These are phyloP conservation scores for Eublepharis macularius DNA, from an alignment of 2,113 vertebrate genomes.

Conservation along the genomic window DNA sequence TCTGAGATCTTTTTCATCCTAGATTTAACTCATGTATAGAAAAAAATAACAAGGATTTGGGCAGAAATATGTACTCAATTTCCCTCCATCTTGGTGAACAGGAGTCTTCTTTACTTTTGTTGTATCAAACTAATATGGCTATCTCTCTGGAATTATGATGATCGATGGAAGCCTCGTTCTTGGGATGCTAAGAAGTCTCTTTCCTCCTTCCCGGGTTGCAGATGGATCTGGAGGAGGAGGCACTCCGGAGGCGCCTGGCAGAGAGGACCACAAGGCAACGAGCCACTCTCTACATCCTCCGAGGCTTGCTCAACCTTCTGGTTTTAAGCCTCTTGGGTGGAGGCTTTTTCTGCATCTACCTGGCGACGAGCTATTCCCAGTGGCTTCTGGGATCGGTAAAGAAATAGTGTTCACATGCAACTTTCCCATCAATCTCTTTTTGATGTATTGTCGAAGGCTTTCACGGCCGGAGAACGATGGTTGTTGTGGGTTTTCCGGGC, in stretches of 20 bases:
- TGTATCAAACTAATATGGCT: too few species aligned
- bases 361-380: conserved; percentile 55
- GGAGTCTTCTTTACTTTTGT: too few species aligned
- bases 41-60: not conserved
- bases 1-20: not conserved
- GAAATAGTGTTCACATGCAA: not conserved
- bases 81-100: too few species aligned
- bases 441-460: too few species aligned
- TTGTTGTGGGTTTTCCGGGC: too few species aligned
- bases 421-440: too few species aligned
- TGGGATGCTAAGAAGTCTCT: not conserved
- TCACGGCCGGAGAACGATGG: too few species aligned
- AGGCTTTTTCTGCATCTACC: conserved; percentile 76
- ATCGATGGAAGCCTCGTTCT: too few species aligned
- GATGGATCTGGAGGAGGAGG: conserved; percentile 88
- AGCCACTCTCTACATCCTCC: conserved; percentile 65
- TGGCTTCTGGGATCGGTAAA: conserved; percentile 74
- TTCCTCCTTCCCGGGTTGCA: conserved; percentile 39
- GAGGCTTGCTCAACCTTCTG: conserved; percentile 70
- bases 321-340: conserved; percentile 69
- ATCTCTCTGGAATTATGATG: too few species aligned
- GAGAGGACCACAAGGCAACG: conserved; percentile 70
- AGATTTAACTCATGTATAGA: not conserved
- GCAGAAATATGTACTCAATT: too few species aligned
- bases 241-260: conserved; percentile 61